phyloP scores from a whole-genome alignment of 2,113 vertebrate genomes.

The Sciurus niger region DNA sequence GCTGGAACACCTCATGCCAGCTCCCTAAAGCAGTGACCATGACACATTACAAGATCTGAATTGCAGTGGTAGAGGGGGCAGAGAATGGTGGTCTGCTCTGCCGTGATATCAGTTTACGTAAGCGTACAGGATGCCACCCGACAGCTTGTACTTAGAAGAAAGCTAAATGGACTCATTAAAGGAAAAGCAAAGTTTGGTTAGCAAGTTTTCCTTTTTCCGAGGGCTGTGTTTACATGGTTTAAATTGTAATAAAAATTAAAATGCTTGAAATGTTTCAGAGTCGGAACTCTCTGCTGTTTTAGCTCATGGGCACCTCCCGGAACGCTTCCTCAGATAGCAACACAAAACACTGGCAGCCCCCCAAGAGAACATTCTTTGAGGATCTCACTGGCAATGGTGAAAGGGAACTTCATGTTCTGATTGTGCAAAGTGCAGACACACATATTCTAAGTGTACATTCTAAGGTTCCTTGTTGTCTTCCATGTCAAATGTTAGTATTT shows the following conservation, averaged over 20 bases:
- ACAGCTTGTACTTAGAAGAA: background rate
- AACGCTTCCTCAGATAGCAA: slow-evolving; percentile 63
- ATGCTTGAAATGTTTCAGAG: slow-evolving; percentile 59
- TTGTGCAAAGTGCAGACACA: background rate
- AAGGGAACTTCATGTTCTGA: slow-evolving; percentile 35
- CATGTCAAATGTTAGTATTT: background rate
- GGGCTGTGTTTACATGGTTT: slow-evolving; percentile 24
- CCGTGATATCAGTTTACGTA: background rate
- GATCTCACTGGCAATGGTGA: slow-evolving; percentile 57
- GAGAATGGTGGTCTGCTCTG: background rate
- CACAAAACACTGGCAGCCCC: slow-evolving; percentile 61
- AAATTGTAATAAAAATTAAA: slow-evolving; percentile 75
- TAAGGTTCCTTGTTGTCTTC: background rate
- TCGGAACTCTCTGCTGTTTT: slow-evolving; percentile 40
- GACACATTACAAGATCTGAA: slow-evolving; percentile 72
- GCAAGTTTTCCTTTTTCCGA: slow-evolving; percentile 41
- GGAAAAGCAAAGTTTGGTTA: background rate
- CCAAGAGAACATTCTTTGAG: slow-evolving; percentile 68
- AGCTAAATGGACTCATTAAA: slow-evolving; percentile 8
- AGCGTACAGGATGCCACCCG: background rate
- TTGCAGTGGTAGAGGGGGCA: background rate
- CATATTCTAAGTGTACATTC: background rate
- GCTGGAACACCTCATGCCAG: slow-evolving; percentile 67
- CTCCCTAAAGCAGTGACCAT: background rate
- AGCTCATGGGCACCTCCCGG: slow-evolving; percentile 56